phyloP scores from a whole-genome alignment of 35 echinoderm and acorn worm species.

The Ophioderma brevispina region DNA sequence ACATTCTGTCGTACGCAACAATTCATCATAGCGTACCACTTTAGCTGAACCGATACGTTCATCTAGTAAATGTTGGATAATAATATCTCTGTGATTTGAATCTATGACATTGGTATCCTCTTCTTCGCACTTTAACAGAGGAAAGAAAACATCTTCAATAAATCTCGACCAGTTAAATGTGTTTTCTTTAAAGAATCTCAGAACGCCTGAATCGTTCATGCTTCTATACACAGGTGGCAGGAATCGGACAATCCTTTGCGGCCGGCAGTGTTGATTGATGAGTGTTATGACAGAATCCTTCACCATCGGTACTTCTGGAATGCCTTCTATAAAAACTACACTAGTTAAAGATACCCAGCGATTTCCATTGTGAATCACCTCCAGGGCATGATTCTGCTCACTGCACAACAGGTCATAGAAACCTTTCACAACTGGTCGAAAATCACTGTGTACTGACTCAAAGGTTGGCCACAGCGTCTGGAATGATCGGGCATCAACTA shows the following conservation, averaged over 20 bases:
- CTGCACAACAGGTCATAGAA: conserved; percentile 25
- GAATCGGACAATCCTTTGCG: neutral
- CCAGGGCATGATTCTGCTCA: neutral
- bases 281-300: neutral
- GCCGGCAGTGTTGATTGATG: neutral
- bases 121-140: neutral
- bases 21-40: neutral
- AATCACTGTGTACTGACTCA: conserved; percentile 6
- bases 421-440: conserved; percentile 9
- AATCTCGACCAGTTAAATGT: conserved; percentile 43
- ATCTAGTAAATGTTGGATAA: neutral
- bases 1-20: neutral
- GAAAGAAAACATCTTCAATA: conserved; percentile 49
- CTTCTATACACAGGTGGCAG: neutral
- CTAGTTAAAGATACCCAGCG: neutral
- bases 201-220: neutral
- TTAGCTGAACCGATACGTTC: neutral
- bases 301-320: neutral
- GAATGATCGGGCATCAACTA: conserved; percentile 8
- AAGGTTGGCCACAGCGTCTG: conserved; percentile 50
- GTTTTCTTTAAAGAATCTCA: neutral
- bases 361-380: neutral
- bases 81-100: neutral
- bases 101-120: neutral
- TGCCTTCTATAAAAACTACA: neutral